Percentiles rank a stretch among this genome's conserved stretches.
Evolutionary conservation across 2,113 vertebrate genomes (phyloP).

Genomic region (Rhodinocichla rosea): DNA sequence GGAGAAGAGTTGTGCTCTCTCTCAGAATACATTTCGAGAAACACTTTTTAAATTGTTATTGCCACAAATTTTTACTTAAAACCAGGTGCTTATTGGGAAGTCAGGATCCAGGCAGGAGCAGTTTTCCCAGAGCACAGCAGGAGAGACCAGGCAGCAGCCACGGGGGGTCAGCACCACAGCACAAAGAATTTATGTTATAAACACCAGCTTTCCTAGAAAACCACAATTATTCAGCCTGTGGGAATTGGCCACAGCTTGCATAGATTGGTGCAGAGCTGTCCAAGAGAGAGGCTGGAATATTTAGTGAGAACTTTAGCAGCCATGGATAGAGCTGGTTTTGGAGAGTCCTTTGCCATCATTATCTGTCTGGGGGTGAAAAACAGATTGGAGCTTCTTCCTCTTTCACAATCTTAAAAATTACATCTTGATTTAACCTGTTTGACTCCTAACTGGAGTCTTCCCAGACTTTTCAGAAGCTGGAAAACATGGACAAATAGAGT

Average conservation of each 20-base stretch:
- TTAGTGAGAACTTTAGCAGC: not conserved
- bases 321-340: not conserved
- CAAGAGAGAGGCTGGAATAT: not conserved
- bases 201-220: not conserved
- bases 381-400: too few relatives aligned
- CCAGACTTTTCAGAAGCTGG: not conserved
- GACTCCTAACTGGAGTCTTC: not conserved
- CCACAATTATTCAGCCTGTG: accelerated
- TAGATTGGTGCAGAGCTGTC: not conserved
- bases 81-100: accelerated
- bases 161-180: not conserved
- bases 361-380: not conserved
- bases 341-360: not conserved
- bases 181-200: accelerated
- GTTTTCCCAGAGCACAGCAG: not conserved
- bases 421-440: not conserved
- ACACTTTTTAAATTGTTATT: not conserved
- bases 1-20: not conserved
- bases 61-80: accelerated
- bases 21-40: not conserved
- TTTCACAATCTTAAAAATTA: not conserved
- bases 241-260: accelerated
- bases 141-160: not conserved
- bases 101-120: not conserved
- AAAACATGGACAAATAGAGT: not conserved